These are phyloP conservation scores for Argyrosomus japonicus DNA, from an alignment of 2,113 vertebrate genomes.

Conservation along the genomic window DNA sequence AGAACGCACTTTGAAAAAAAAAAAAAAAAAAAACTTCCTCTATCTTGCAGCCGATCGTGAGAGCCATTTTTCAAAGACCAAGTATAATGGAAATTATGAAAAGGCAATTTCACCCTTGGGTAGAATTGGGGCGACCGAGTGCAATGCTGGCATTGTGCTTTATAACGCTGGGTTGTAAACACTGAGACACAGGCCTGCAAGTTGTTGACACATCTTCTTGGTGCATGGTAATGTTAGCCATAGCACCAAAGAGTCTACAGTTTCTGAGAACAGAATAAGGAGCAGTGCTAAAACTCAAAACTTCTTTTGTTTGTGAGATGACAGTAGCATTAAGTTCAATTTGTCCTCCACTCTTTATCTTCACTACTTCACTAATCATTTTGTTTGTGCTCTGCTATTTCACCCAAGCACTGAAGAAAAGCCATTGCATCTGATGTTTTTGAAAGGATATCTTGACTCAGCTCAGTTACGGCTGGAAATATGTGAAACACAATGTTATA, in stretches of 20 bases:
- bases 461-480: not conserved
- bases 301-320: constrained; percentile 25
- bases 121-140: constrained; percentile 74
- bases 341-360: not conserved
- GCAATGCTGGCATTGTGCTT: constrained; percentile 51
- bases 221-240: constrained; percentile 33
- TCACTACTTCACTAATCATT: constrained; percentile 1
- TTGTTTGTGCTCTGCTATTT: not conserved
- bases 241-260: not conserved
- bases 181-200: constrained; percentile 46
- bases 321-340: not conserved
- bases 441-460: not conserved
- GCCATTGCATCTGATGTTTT: not conserved
- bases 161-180: constrained; percentile 71
- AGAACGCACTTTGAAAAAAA: constrained; percentile 71
- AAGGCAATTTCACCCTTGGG: constrained; percentile 85
- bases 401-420: not conserved
- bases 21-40: constrained; percentile 69
- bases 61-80: constrained; percentile 78
- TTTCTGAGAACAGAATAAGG: constrained; percentile 40
- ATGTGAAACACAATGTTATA: not conserved
- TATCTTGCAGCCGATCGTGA: constrained; percentile 68
- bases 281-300: not conserved
- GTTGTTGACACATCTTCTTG: constrained; percentile 54
- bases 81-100: constrained; percentile 83